Conservation (phyloP, 2,797 vertebrate genomes). For the Nasua narica region DNA sequence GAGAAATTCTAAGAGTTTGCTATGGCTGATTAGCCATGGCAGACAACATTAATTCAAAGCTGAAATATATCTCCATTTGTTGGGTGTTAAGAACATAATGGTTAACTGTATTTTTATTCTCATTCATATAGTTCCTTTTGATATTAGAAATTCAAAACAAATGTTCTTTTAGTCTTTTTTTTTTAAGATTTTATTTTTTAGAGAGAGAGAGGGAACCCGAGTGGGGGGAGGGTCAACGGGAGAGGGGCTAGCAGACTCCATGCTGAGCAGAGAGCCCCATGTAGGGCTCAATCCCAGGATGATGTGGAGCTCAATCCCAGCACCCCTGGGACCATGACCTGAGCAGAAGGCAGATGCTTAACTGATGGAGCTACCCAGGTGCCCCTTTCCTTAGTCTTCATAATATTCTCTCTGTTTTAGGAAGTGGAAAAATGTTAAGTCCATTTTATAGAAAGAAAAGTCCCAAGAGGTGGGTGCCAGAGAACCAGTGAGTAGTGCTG, state of each 20-base stretch:
- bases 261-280: too few relatives aligned
- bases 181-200: too few relatives aligned
- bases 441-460: conserved; percentile 46
- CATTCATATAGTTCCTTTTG: conserved; percentile 27
- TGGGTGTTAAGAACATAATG: background rate
- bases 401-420: conserved; percentile 3
- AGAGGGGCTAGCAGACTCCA: too few relatives aligned
- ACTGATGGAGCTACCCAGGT: too few relatives aligned
- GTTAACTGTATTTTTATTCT: background rate
- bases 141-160: conserved; percentile 12
- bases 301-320: too few relatives aligned
- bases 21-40: background rate
- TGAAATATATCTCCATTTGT: background rate
- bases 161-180: background rate
- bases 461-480: background rate
- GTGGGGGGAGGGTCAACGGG: too few relatives aligned
- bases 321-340: too few relatives aligned
- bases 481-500: background rate
- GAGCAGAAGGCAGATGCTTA: too few relatives aligned
- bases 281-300: too few relatives aligned
- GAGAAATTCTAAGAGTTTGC: background rate
- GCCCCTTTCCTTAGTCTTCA: background rate
- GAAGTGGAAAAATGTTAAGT: conserved; percentile 31
- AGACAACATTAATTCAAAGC: background rate
- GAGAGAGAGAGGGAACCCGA: too few relatives aligned